Conservation (phyloP, 2,797 vertebrate genomes). For the Melanotaenia boesemani region DNA sequence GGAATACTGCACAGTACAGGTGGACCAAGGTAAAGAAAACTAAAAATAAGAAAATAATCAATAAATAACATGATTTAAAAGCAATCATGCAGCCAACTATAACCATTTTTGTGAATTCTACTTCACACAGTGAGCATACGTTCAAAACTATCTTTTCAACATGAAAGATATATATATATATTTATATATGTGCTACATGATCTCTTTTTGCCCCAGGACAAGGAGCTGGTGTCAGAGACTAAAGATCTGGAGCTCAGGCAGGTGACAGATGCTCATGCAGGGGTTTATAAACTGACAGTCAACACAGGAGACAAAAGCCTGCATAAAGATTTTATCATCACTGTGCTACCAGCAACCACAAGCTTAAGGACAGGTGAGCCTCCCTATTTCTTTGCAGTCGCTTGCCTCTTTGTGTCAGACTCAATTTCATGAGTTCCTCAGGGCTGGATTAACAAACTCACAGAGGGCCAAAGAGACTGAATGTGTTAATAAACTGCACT, state of each 20-base stretch:
- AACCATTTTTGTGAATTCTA: conserved; percentile 14
- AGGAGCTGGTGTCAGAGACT: conserved; percentile 51
- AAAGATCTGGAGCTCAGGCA: conserved; percentile 58
- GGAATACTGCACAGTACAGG: conserved; percentile 40
- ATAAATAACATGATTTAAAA: not conserved
- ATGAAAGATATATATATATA: not conserved
- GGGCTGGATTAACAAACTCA: conserved; percentile 60
- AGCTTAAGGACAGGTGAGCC: conserved; percentile 54
- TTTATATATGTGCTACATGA: conserved; percentile 19
- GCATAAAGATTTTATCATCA: conserved; percentile 60
- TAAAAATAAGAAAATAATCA: not conserved
- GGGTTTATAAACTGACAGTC: conserved; percentile 72
- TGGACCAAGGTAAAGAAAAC: conserved; percentile 77
- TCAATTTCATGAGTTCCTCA: conserved; percentile 54
- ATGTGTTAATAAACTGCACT: conserved; percentile 62
- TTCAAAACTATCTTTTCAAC: not conserved
- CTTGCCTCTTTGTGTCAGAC: conserved; percentile 25
- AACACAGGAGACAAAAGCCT: conserved; percentile 42
- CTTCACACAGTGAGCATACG: not conserved
- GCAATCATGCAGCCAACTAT: not conserved
- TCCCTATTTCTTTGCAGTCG: conserved; percentile 6
- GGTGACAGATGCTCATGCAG: conserved; percentile 58
- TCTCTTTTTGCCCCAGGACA: conserved; percentile 60
- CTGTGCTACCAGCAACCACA: conserved; percentile 51
- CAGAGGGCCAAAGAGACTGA: conserved; percentile 46